phyloP scores from a whole-genome alignment of 2,888 invertebrate genomes.

The Timandra comae region DNA sequence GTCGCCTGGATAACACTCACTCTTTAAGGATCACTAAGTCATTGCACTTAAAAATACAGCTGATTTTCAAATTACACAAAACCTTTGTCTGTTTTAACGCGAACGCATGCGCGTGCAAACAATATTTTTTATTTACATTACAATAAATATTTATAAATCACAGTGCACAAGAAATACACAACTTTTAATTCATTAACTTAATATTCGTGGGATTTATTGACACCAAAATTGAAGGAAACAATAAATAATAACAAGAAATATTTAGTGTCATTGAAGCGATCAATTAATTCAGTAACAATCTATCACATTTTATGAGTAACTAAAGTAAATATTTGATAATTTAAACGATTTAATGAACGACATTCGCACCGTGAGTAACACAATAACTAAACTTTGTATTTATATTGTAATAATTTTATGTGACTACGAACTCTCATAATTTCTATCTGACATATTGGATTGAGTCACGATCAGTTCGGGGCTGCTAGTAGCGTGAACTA shows the following conservation, averaged over 20 bases:
- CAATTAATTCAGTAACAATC: conserved; percentile 20
- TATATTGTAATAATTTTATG: too few species aligned
- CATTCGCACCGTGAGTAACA: conserved; percentile 37
- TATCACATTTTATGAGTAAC: conserved; percentile 18
- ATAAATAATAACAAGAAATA: conserved; percentile 55
- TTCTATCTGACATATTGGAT: conserved; percentile 56
- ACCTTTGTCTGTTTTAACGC: conserved; percentile 77
- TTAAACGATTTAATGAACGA: conserved; percentile 11
- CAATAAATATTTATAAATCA: conserved; percentile 46
- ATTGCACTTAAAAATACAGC: conserved; percentile 75
- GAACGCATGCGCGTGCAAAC: conserved; percentile 76
- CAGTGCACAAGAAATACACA: conserved; percentile 31
- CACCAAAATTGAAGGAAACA: conserved; percentile 42
- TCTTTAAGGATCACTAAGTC: conserved; percentile 69
- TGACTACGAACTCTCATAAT: background rate
- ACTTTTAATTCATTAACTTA: conserved; percentile 30
- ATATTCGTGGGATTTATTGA: conserved; percentile 35
- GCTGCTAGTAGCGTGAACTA: too few species aligned
- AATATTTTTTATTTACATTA: conserved; percentile 76
- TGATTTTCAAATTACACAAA: conserved; percentile 77
- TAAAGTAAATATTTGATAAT: conserved; percentile 19
- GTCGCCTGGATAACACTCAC: conserved; percentile 66
- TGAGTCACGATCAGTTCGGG: too few species aligned
- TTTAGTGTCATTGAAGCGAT: conserved; percentile 25
- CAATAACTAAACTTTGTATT: conserved; percentile 19